Percentiles rank a stretch among this genome's conserved stretches.
phyloP scores from a whole-genome alignment of 1,140 invertebrate species.

The Xylocopa sonorina region DNA sequence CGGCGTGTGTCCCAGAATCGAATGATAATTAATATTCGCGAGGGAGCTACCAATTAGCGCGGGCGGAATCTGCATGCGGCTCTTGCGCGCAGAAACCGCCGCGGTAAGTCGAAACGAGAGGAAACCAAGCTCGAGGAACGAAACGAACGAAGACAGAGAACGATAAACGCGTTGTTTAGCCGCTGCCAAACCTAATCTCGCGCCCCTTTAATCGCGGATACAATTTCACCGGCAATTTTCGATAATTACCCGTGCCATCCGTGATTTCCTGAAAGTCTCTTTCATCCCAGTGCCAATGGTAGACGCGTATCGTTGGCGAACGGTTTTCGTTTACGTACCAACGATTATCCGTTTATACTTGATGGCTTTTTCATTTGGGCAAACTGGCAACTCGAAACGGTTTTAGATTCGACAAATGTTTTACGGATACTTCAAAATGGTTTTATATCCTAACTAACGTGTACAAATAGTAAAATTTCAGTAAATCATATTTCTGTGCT shows the following conservation, averaged over 20 bases:
- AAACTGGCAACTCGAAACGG: too few species aligned
- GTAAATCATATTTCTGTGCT: too few species aligned
- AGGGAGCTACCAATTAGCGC: constrained; percentile 51
- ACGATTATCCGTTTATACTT: too few species aligned
- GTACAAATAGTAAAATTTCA: too few species aligned
- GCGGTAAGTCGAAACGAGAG: background rate
- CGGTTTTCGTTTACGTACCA: too few species aligned
- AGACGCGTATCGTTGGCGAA: too few species aligned
- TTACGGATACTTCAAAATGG: too few species aligned
- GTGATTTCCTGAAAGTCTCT: background rate
- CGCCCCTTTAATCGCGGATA: constrained; percentile 9
- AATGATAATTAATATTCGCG: constrained; percentile 62
- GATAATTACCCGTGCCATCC: constrained; percentile 46
- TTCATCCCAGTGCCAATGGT: background rate
- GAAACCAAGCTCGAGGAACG: background rate
- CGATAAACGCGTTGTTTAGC: background rate
- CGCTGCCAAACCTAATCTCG: constrained; percentile 39
- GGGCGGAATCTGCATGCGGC: constrained; percentile 25
- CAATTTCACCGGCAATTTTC: constrained; percentile 32
- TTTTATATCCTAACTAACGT: too few species aligned
- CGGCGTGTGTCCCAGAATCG: constrained; percentile 33
- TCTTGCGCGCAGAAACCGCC: background rate
- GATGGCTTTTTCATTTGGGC: too few species aligned
- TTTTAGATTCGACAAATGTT: too few species aligned
- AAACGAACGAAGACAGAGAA: background rate